Evolutionary conservation across 2,113 vertebrate genomes (phyloP), one percentile per base, ranked within the genome.

Genomic region (Mobula hypostoma): DNA sequence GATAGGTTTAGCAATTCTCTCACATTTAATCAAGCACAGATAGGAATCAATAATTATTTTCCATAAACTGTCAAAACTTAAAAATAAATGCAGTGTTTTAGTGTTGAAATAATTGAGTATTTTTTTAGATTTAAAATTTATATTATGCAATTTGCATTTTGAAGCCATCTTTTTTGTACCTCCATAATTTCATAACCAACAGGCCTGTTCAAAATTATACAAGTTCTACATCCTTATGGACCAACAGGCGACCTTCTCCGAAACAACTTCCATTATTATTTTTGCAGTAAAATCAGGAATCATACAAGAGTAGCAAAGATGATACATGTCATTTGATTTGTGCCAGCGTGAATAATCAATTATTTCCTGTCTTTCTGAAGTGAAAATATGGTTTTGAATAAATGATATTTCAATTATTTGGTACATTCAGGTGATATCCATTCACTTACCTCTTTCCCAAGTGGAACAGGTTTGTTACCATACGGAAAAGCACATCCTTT

Each of bases 381-480:
- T 63, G 85, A n/a, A 66, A 68, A 36, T n/a, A 68, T 15, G 6
- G 29, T 27, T 90, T 90, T 90, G 61, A 19, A 66, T 66, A 7
- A 66, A 5, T 66, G 15, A 7, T 63, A 7, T 29, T 24, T 7
- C 61, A 66, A 90, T 90, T 66, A 90, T 66, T 7, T n/a, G 24
- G 58, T 66, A 90, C 11, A 32, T 15, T 90, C 27, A n/a, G 29
- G 1, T 0, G 66, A 68, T 0, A 79, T 15, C n/a, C n/a, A 79
- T 36, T 12, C 8, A 56, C 1, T 24, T 95, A 99, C 98, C 98
- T 96, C 95, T 99, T 99, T 72, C 98, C 99, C 1, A 99, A 98
- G 96, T 99, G 99, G 0, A 99, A 96, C 94, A 99, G 97, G 94
- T 99, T 99, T 2, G 98, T 98, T 97, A 99, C 98, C 98, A 99